Conservation (phyloP, 2,797 vertebrate genomes). For the Platyrinchus mystaceus region DNA sequence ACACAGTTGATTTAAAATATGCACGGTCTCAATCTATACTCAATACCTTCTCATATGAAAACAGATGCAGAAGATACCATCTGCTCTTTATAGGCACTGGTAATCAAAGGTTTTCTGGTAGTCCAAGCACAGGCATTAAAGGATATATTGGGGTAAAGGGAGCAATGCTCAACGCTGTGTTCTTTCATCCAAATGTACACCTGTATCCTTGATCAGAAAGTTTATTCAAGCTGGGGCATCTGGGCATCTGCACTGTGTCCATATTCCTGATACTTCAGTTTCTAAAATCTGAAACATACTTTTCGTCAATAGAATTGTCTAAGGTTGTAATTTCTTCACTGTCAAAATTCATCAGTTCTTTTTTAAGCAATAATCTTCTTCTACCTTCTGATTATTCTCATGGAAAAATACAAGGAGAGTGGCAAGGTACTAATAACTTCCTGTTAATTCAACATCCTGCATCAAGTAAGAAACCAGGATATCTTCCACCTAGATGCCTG, state of each 20-base stretch:
- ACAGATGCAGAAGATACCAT: slow-evolving; percentile 21
- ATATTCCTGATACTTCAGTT: neutral
- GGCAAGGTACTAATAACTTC: neutral
- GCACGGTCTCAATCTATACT: neutral
- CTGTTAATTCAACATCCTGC: neutral
- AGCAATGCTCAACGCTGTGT: neutral
- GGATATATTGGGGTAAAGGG: neutral
- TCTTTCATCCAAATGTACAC: neutral
- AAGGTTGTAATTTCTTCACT: neutral
- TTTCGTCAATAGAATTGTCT: neutral
- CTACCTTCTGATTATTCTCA: neutral
- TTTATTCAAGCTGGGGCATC: neutral
- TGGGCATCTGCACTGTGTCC: neutral
- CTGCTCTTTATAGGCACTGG: slow-evolving; percentile 36
- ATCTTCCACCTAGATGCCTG: neutral
- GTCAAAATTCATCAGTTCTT: neutral
- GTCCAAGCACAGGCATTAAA: slow-evolving; percentile 7
- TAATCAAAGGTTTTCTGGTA: slow-evolving; percentile 37
- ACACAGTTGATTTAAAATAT: slow-evolving; percentile 19
- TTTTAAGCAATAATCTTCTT: neutral
- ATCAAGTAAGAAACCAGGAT: neutral
- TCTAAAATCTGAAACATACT: neutral
- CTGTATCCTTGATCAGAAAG: neutral
- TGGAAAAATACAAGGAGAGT: neutral
- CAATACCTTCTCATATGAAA: slow-evolving; percentile 20